These are phyloP conservation scores for Tadarida brasiliensis DNA, from an alignment of 2,797 vertebrate genomes.

Conservation along the genomic window DNA sequence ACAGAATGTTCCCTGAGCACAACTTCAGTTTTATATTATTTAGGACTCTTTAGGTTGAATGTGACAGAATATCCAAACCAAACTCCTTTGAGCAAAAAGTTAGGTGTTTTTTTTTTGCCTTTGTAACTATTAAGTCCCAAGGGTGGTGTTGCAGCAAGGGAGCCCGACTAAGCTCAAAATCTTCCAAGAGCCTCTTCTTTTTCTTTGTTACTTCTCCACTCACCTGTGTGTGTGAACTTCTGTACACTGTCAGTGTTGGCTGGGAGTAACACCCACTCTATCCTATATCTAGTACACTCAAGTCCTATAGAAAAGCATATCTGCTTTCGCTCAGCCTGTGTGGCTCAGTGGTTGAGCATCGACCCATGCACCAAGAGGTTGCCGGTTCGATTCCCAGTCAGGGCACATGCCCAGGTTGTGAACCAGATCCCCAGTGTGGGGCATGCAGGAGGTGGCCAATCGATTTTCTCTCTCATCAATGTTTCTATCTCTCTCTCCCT, in stretches of 20 bases:
- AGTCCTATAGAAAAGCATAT: neutral
- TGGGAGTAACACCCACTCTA: neutral
- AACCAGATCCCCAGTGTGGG: no score
- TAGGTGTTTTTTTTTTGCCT: neutral
- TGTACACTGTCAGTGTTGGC: neutral
- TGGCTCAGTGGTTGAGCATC: no score
- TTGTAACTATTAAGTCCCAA: neutral
- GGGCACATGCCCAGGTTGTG: no score
- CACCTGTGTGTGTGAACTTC: neutral
- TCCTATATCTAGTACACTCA: neutral
- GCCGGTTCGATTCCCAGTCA: no score
- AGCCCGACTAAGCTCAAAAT: neutral
- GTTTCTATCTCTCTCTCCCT: no score
- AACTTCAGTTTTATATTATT: slow-evolving; percentile 12
- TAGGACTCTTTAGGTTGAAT: neutral
- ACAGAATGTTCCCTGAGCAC: neutral
- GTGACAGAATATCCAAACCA: slow-evolving; percentile 20
- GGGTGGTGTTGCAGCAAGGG: neutral
- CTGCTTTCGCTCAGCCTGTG: no score
- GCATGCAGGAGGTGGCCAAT: no score
- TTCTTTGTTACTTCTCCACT: neutral
- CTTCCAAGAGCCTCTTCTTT: neutral
- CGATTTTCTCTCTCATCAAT: no score
- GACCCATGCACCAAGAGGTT: no score
- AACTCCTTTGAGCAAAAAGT: neutral